phyloP scores from a whole-genome alignment of 2,113 vertebrate genomes.

The Cariama cristata region DNA sequence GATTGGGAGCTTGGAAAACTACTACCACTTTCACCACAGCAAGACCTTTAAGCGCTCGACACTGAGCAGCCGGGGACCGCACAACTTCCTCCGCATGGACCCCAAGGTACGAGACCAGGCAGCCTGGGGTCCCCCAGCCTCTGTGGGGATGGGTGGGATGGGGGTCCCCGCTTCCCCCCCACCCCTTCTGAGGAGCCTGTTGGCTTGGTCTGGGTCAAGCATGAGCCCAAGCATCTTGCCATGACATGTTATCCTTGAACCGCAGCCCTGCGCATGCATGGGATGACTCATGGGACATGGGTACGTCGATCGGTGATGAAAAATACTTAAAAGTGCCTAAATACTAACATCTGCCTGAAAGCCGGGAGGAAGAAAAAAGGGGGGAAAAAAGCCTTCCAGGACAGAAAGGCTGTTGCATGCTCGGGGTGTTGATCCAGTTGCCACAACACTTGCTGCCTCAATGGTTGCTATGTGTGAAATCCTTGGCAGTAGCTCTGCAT shows the following conservation, averaged over 20 bases:
- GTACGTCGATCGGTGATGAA: neutral
- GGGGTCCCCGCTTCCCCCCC: neutral
- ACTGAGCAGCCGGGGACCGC: slow-evolving; percentile 79
- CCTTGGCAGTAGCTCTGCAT: neutral
- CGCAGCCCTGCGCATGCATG: neutral
- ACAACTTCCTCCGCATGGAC: slow-evolving; percentile 92
- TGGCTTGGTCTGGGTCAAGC: neutral
- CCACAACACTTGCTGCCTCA: slow-evolving; percentile 45
- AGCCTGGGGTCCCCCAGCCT: neutral
- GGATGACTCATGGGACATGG: neutral
- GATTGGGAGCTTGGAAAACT: slow-evolving; percentile 89
- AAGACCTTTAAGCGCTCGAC: slow-evolving; percentile 88
- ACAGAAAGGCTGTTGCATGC: slow-evolving; percentile 14
- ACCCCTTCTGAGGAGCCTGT: neutral
- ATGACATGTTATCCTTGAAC: neutral
- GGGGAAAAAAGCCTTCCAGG: slow-evolving; percentile 10
- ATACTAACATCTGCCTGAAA: slow-evolving; percentile 27
- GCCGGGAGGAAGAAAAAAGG: neutral
- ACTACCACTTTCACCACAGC: slow-evolving; percentile 94
- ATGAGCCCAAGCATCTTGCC: neutral
- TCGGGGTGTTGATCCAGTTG: slow-evolving; percentile 43
- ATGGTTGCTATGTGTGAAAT: slow-evolving; percentile 65
- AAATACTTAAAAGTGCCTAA: neutral
- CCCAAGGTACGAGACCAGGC: slow-evolving; percentile 79
- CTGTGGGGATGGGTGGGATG: accelerated